These are phyloP conservation scores for Chionomys nivalis DNA, from an alignment of 2,113 vertebrate genomes.

Conservation along the genomic window DNA sequence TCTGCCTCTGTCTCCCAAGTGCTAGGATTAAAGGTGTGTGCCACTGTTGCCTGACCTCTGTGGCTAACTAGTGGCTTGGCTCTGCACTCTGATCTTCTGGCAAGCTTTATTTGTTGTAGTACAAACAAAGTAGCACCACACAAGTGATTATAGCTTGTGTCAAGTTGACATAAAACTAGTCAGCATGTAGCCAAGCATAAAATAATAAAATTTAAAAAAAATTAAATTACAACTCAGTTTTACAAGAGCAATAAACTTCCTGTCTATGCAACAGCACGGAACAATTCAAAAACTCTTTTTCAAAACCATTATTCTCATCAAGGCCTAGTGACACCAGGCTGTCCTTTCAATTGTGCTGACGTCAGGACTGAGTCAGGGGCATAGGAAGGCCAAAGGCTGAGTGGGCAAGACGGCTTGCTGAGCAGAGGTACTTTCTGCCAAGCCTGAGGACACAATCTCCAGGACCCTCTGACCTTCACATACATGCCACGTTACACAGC, in stretches of 20 bases:
- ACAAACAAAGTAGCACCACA: too few species aligned
- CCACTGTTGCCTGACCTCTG: too few species aligned
- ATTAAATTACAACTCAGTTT: neutral
- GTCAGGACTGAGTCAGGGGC: neutral
- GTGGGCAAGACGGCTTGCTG: neutral
- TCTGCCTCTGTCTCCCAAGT: too few species aligned
- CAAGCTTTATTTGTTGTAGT: too few species aligned
- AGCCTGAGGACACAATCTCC: neutral
- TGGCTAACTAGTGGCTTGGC: too few species aligned
- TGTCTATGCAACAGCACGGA: neutral
- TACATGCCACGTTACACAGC: neutral
- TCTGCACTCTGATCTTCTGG: too few species aligned
- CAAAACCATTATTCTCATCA: neutral
- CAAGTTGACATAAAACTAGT: neutral
- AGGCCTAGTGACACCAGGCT: neutral
- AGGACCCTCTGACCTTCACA: neutral
- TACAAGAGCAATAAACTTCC: neutral
- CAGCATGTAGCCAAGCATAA: neutral
- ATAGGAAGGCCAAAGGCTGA: neutral
- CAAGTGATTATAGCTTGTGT: neutral
- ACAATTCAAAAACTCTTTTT: conserved; percentile 14
- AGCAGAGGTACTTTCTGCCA: neutral
- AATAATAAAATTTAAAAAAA: neutral
- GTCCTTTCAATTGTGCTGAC: neutral
- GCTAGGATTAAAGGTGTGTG: too few species aligned